A percentile compares a stretch with the other conserved stretches of the same genome.
These are phyloP conservation scores for Myrmecophaga tridactyla DNA, from an alignment of 2,113 vertebrate genomes.

Conservation along the genomic window DNA sequence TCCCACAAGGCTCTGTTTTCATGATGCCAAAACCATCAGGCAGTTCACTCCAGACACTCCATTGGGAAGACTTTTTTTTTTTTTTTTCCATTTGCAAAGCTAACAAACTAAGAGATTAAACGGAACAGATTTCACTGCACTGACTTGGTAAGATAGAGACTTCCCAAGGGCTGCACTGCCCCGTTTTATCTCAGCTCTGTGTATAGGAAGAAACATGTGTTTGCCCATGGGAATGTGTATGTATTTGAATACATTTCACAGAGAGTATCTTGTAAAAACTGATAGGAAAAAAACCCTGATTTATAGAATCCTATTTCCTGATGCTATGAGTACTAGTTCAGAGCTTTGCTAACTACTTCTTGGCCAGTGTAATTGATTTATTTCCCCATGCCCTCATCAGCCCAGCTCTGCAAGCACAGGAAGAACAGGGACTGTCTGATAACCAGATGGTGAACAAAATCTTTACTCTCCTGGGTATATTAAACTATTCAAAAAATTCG, in stretches of 20 bases:
- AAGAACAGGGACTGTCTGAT: conserved; percentile 24
- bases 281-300: conserved; percentile 25
- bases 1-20: neutral
- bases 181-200: neutral
- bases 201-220: neutral
- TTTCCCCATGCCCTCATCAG: neutral
- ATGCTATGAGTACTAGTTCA: conserved; percentile 27
- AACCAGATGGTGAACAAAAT: conserved; percentile 58
- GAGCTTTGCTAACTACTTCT: conserved; percentile 54
- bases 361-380: conserved; percentile 1
- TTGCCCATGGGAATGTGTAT: conserved; percentile 34
- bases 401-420: conserved; percentile 4
- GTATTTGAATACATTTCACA: conserved; percentile 46
- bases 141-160: neutral
- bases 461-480: neutral
- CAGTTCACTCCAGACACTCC: neutral
- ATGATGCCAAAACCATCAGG: neutral
- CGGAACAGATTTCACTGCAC: neutral
- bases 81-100: neutral
- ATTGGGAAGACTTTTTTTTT: neutral
- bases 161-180: neutral
- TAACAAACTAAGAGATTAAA: neutral
- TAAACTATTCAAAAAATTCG: conserved; percentile 46
- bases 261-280: conserved; percentile 54
- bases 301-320: conserved; percentile 50